A percentile compares a stretch with the other conserved stretches of the same genome.
phyloP scores from a whole-genome alignment of 2,888 invertebrate species.

The Acanthococcus lagerstroemiae region DNA sequence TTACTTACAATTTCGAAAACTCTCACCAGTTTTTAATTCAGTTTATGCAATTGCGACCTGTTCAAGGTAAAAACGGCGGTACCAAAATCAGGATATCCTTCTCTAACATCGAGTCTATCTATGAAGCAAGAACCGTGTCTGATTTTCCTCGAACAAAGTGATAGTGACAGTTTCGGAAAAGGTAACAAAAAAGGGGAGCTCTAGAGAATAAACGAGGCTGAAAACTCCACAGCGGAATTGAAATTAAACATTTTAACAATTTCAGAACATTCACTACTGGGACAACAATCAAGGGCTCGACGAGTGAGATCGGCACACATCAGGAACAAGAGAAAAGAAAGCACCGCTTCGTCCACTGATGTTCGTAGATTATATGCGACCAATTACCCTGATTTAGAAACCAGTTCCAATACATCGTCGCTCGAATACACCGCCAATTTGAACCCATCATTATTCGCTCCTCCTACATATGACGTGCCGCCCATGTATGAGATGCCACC shows the following conservation, averaged over 20 bases:
- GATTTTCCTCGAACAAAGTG: conserved; percentile 46
- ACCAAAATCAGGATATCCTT: background rate
- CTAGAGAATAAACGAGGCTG: too few relatives aligned
- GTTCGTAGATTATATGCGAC: conserved; percentile 33
- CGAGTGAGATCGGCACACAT: conserved; percentile 42
- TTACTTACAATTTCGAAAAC: background rate
- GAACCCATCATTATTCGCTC: conserved; percentile 33
- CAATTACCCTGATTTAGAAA: conserved; percentile 33
- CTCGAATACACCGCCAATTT: conserved; percentile 34
- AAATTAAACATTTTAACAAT: background rate
- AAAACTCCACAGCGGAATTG: too few relatives aligned
- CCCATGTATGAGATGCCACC: conserved; percentile 29
- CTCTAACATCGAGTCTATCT: background rate
- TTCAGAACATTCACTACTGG: conserved; percentile 10
- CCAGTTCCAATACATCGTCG: conserved; percentile 35
- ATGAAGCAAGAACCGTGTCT: conserved; percentile 14
- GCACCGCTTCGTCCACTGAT: conserved; percentile 26
- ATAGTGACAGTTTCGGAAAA: conserved; percentile 42
- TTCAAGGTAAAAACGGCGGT: background rate
- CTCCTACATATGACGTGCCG: conserved; percentile 24
- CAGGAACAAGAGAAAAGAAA: conserved; percentile 23
- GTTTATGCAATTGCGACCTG: background rate
- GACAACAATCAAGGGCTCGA: conserved; percentile 40
- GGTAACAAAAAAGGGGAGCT: too few relatives aligned
- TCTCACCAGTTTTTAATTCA: too few relatives aligned